Evolutionary conservation across 2,888 invertebrate genomes (phyloP).

Genomic region (Theretra japonica): DNA sequence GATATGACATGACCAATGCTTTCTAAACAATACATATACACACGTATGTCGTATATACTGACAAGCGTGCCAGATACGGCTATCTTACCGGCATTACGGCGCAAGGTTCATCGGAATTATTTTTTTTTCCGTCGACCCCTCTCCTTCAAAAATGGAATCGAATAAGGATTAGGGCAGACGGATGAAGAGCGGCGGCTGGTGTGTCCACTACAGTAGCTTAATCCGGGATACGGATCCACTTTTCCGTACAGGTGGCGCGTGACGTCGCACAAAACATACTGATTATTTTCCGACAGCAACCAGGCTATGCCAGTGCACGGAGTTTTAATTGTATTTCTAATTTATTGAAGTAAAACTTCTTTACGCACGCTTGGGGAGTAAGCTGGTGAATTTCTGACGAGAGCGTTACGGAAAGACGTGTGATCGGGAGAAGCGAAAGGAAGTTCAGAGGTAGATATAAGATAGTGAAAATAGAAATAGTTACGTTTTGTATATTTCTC

Average conservation of each 20-base stretch:
- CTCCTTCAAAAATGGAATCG: slow-evolving; percentile 26
- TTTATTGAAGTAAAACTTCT: too few species aligned
- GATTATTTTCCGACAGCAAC: not conserved
- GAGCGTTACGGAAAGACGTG: too few species aligned
- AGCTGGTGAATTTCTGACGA: too few species aligned
- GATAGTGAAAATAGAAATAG: too few species aligned
- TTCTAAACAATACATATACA: not conserved
- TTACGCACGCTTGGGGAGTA: too few species aligned
- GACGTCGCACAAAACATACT: slow-evolving; percentile 12
- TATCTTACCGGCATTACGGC: slow-evolving; percentile 1
- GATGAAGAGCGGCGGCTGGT: slow-evolving; percentile 13
- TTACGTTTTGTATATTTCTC: too few species aligned
- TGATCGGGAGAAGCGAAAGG: too few species aligned
- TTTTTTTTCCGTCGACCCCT: not conserved
- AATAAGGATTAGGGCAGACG: slow-evolving; percentile 25
- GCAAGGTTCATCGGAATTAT: not conserved
- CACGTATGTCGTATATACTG: not conserved
- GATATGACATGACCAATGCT: not conserved
- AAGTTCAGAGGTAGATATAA: too few species aligned
- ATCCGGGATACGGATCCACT: slow-evolving; percentile 22
- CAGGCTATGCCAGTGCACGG: not conserved
- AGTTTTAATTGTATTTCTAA: not conserved
- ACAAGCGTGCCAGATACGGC: not conserved
- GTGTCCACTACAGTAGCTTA: slow-evolving; percentile 18
- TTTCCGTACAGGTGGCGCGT: slow-evolving; percentile 27